phyloP scores from a whole-genome alignment of 2,113 vertebrate genomes.

The Xiphophorus maculatus region DNA sequence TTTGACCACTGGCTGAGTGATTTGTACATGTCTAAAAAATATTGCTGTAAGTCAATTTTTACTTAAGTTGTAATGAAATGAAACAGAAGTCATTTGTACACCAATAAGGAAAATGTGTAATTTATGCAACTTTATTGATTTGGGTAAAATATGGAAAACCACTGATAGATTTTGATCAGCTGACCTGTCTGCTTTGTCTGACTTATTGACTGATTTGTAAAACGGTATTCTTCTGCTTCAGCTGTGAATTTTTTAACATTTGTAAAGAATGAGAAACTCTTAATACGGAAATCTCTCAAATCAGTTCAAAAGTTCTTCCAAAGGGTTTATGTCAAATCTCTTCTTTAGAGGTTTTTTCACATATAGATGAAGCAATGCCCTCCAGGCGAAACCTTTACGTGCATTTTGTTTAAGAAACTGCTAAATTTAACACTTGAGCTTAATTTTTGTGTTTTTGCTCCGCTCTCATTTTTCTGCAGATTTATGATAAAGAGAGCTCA shows the following conservation, averaged over 20 bases:
- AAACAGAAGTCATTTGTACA: constrained; percentile 1
- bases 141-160: constrained; percentile 2
- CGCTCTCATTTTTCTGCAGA: constrained; percentile 66
- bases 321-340: neutral
- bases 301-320: neutral
- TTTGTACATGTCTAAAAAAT: neutral
- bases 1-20: too few species aligned
- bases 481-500: constrained; percentile 99
- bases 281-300: constrained; percentile 4
- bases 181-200: neutral
- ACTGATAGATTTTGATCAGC: neutral
- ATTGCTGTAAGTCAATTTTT: neutral
- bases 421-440: neutral
- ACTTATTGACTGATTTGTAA: constrained; percentile 15
- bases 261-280: constrained; percentile 20
- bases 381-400: neutral
- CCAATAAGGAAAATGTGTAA: neutral
- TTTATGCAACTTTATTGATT: neutral
- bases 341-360: neutral
- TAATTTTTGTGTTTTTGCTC: neutral
- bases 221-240: too few species aligned
- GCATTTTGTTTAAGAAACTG: neutral
- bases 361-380: neutral
- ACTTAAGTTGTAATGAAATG: neutral
- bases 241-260: constrained; percentile 30